These are phyloP conservation scores for Thunnus albacares DNA, from an alignment of 2,797 vertebrate genomes.

Conservation along the genomic window DNA sequence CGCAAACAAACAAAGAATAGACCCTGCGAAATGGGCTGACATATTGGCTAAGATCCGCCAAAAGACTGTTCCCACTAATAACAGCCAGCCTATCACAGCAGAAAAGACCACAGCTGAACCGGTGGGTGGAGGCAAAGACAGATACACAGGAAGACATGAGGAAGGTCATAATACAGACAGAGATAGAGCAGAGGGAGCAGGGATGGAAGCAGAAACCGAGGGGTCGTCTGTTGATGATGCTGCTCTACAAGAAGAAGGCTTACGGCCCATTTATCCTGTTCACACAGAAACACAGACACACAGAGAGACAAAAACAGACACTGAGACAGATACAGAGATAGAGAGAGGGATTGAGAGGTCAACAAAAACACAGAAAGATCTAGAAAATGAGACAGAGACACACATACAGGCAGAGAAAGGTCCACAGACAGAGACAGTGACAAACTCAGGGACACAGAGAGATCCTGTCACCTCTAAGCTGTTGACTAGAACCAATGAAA, in stretches of 20 bases:
- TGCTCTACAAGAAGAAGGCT: conserved; percentile 74
- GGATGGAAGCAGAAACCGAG: conserved; percentile 69
- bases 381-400: conserved; percentile 32
- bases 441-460: conserved; percentile 36
- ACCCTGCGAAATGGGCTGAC: conserved; percentile 93
- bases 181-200: conserved; percentile 17
- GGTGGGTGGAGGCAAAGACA: conserved; percentile 16
- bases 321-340: conserved; percentile 31
- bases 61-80: conserved; percentile 80
- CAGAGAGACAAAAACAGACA: conserved; percentile 39
- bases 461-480: conserved; percentile 46
- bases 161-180: conserved; percentile 25
- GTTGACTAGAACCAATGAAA: conserved; percentile 61
- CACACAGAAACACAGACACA: conserved; percentile 48
- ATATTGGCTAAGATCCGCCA: conserved; percentile 94
- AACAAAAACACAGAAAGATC: conserved; percentile 48
- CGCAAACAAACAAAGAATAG: conserved; percentile 90
- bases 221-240: conserved; percentile 86
- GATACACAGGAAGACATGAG: conserved; percentile 20
- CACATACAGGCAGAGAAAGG: conserved; percentile 34
- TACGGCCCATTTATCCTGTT: conserved; percentile 63
- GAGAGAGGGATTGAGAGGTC: conserved; percentile 17
- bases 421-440: conserved; percentile 37
- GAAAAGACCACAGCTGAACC: conserved; percentile 43
- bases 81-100: conserved; percentile 44